These are phyloP conservation scores for Phalacrocorax pelagicus DNA, from an alignment of 2,113 vertebrate genomes.

Conservation along the genomic window DNA sequence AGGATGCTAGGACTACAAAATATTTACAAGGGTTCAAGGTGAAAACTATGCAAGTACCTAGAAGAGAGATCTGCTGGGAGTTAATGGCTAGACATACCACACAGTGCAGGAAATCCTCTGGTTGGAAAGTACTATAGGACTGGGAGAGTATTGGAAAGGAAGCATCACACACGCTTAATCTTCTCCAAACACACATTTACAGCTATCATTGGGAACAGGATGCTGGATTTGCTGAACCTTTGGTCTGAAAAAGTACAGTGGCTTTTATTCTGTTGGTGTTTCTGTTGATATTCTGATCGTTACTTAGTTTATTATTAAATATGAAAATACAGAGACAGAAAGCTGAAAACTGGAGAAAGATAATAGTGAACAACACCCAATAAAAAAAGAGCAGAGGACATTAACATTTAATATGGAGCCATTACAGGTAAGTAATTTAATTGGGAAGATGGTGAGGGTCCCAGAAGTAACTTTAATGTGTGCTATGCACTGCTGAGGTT, in stretches of 20 bases:
- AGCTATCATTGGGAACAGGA: neutral
- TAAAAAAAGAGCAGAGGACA: neutral
- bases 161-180: neutral
- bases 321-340: neutral
- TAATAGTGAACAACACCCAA: neutral
- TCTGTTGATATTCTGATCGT: rapidly evolving
- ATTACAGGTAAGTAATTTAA: constrained; percentile 24
- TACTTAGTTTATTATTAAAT: neutral
- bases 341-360: neutral
- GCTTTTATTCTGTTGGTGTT: neutral
- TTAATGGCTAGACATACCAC: neutral
- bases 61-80: neutral
- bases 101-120: neutral
- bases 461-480: constrained; percentile 2
- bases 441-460: neutral
- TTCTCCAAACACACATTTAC: neutral
- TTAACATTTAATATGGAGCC: neutral
- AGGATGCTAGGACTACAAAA: neutral
- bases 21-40: neutral
- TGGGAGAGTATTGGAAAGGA: neutral
- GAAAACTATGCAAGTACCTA: neutral
- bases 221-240: neutral
- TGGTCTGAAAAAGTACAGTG: neutral
- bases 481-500: neutral
- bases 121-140: neutral